Base-by-base conservation (phyloP, 2,113 vertebrate species). In the Paramormyrops kingsleyae region DNA sequence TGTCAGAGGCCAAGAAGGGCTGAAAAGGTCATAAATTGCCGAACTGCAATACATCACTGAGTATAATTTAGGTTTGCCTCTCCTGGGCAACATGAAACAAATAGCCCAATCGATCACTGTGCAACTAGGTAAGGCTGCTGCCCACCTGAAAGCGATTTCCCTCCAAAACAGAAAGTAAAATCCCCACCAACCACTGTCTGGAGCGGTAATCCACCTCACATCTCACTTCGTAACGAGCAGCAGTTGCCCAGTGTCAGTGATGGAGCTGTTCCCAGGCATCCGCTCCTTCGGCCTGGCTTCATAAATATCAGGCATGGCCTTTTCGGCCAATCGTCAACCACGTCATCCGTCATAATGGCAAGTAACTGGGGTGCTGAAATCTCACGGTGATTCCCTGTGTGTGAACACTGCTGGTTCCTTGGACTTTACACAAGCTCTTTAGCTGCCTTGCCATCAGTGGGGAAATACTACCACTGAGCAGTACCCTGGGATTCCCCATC, bases 11-110 rank as follows among this genome's bases (percentile, higher is more conserved):
- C 62, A 93, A 91, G 92, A 89, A 91, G 90, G 91, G 92, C 89
- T 92, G 91, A 62, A 35, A 47, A 70, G 49, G 47, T 53, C 24
- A 95, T 95, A 95, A 96, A 96, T 95, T 95, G 95, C 87, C 92
- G 56, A 88, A 91, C 89, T 94, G 94, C 92, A 95, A 94, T 93
- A 93, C 93, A 96, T 96, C 94, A 95, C 96, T 93, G 93, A 95
- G 93, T 87, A 87, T 87, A 87, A 94, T 93, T 94, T 92, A 92
- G 95, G 92, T 92, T 94, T 85, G 92, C 91, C 94, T 94, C 95
- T 95, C 91, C 15, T 94, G 93, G 95, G 94, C 94, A 95, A 94
- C 95, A 95, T 93, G 74, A 92, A 94, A 95, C 95, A 96, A 96
- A 96, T 94, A 95, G 95, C 93, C 91, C 94, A 94, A 95, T 94